phyloP scores from a whole-genome alignment of 2,888 invertebrate genomes.

The Tinea trinotella region DNA sequence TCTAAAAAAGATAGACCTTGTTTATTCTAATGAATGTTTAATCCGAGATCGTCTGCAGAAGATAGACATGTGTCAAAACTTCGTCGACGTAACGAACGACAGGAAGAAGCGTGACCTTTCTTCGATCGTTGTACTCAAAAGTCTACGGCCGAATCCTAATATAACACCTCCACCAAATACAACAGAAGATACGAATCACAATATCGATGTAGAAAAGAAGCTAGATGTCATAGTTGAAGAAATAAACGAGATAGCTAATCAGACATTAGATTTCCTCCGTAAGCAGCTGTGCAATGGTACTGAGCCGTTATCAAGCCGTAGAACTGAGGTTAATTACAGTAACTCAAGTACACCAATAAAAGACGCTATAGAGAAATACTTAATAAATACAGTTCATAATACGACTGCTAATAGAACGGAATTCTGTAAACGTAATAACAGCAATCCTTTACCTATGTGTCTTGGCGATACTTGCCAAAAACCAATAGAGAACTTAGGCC shows the following conservation, averaged over 20 bases:
- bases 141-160: conserved; percentile 45
- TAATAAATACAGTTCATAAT: too few species aligned
- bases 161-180: conserved; percentile 40
- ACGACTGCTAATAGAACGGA: too few species aligned
- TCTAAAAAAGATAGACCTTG: conserved; percentile 42
- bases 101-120: too few species aligned
- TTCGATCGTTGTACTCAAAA: too few species aligned
- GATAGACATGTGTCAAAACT: conserved; percentile 47
- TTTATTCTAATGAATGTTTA: conserved; percentile 48
- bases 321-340: too few species aligned
- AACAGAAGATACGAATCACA: conserved; percentile 19
- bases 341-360: too few species aligned
- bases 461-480: too few species aligned
- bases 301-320: too few species aligned
- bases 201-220: conserved; percentile 37
- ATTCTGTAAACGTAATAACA: too few species aligned
- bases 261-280: conserved; percentile 33
- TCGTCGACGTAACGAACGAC: conserved; percentile 40
- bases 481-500: too few species aligned
- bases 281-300: background rate
- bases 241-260: conserved; percentile 33
- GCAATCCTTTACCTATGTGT: too few species aligned
- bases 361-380: too few species aligned
- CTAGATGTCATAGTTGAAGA: conserved; percentile 36
- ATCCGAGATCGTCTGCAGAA: conserved; percentile 47